Base-by-base conservation (phyloP, 2,888 invertebrate genomes). In the Linnaemya tessellans region DNA sequence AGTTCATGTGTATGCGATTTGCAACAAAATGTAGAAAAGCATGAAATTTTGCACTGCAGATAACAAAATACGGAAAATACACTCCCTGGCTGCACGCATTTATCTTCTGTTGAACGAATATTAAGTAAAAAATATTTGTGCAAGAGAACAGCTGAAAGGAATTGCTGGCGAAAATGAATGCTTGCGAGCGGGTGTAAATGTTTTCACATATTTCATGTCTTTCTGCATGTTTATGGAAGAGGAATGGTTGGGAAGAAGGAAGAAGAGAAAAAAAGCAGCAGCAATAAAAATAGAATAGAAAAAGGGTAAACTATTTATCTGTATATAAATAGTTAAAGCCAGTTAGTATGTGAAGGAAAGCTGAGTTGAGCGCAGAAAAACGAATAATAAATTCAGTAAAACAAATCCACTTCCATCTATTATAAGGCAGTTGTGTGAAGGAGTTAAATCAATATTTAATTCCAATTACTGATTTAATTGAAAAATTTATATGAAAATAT, bases 141-240 rank as follows among this genome's bases (percentile, higher is more conserved):
- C 7, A n/a, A n/a, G 25, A 58, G 30, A 49, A 60, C 30, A 60
- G 38, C 15, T 43, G 20, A 62, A 73, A 20, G 13, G 41, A 64
- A 30, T 41, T 64, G 38, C 20, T 64, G 5, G 51, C n/a, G 41
- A 41, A 51, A 25, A 51, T 41, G 3, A 20, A 8, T 56, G 20
- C 20, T 30, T 30, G 18, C 11, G 25, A 7, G 13, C 10, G 13
- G 15, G 35, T 60, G 20, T 58, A n/a, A 30, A 18, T 58, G 18
- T 25, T 20, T 30, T 46, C 58, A 30, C 46, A 70, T 56, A 43
- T 43, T 71, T 71, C 13, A 41, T 62, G 11, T 51, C 35, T 20
- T 30, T n/a, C 10, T 13, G 46, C 11, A 2, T 56, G 68, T 51
- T 3, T 51, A 20, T n/a, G 38, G 10, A 41, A 10, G 13, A 18